Evolutionary conservation across 2,888 invertebrate genomes (phyloP).

Genomic region (Leptarthrus brevirostris): DNA sequence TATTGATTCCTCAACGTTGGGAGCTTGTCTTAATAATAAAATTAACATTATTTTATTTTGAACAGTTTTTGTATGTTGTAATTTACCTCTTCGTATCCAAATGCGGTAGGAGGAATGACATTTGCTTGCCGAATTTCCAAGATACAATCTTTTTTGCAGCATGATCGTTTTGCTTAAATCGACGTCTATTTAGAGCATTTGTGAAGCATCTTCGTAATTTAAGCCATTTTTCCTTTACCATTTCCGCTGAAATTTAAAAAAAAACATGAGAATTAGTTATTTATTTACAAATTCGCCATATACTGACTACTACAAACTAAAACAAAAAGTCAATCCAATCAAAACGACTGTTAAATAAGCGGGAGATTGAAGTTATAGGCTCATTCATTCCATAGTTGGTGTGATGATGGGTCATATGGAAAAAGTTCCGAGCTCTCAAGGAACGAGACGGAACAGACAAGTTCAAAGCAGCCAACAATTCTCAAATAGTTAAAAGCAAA

Average conservation of each 20-base stretch:
- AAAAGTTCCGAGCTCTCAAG: too few species aligned
- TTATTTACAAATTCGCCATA: neutral
- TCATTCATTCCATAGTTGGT: too few species aligned
- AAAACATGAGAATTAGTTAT: neutral
- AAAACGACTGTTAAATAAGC: too few species aligned
- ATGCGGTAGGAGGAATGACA: constrained; percentile 35
- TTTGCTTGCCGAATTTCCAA: constrained; percentile 33
- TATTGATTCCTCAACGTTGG: neutral
- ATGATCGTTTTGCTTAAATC: constrained; percentile 5
- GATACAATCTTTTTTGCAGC: neutral
- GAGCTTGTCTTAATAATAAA: neutral
- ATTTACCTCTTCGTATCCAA: constrained; percentile 28
- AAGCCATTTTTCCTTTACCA: constrained; percentile 29
- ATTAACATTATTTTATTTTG: too few species aligned
- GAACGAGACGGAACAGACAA: too few species aligned
- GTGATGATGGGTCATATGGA: too few species aligned
- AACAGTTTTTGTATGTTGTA: too few species aligned
- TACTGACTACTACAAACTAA: too few species aligned
- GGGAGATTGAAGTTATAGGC: too few species aligned
- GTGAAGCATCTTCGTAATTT: constrained; percentile 23
- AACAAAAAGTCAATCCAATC: too few species aligned
- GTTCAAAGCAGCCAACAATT: too few species aligned
- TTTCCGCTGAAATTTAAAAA: constrained; percentile 30
- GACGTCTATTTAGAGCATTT: constrained; percentile 24
- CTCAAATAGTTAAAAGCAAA: too few species aligned